These are phyloP conservation scores for Epizoanthus rinbou DNA, from an alignment of 92 coral and sea anemone species.

Conservation along the genomic window DNA sequence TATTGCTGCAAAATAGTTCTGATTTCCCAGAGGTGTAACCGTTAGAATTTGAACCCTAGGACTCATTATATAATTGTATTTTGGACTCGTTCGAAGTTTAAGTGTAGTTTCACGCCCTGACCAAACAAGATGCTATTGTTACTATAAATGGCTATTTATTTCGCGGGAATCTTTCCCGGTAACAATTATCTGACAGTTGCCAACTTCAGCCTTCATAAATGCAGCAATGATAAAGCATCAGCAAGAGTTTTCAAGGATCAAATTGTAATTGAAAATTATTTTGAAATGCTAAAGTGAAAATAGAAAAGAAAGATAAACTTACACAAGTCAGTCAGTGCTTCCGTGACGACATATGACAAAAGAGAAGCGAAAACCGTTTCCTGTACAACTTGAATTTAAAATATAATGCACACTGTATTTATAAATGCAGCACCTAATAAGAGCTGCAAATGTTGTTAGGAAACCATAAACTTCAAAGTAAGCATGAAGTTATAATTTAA, in stretches of 20 bases:
- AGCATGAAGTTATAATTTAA: conserved; percentile 17
- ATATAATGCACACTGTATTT: too few relatives aligned
- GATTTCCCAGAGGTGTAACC: conserved; percentile 19
- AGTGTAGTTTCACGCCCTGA: conserved; percentile 31
- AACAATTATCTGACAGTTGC: neutral
- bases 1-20: conserved; percentile 31
- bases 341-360: conserved; percentile 14
- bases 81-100: conserved; percentile 18
- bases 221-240: neutral
- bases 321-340: neutral
- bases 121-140: neutral
- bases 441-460: conserved; percentile 1
- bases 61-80: neutral
- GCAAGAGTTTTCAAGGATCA: neutral
- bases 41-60: conserved; percentile 15
- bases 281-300: conserved; percentile 25
- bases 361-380: conserved; percentile 10
- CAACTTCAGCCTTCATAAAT: conserved; percentile 4
- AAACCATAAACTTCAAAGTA: conserved; percentile 10
- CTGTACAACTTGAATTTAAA: conserved; percentile 1
- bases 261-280: conserved; percentile 12
- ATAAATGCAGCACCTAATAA: neutral
- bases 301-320: neutral
- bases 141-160: neutral
- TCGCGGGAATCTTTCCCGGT: neutral